These are phyloP conservation scores for Entosphenus tridentatus DNA, from an alignment of 2,113 vertebrate genomes.

Conservation along the genomic window DNA sequence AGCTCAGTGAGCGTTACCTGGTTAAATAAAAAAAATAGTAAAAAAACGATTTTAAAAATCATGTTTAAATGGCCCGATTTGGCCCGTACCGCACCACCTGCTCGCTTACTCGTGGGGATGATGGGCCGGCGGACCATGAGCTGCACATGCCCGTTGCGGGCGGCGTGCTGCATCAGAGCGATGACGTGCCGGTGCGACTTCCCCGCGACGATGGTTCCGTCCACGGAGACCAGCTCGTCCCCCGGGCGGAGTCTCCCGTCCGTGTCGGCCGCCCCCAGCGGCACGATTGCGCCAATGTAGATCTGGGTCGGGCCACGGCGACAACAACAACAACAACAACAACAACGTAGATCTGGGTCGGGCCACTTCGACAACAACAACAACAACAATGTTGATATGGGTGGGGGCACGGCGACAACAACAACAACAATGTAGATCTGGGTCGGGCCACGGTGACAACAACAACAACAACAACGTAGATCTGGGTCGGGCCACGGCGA, in stretches of 20 bases:
- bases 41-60: too few relatives aligned
- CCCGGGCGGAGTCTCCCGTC: constrained; percentile 81
- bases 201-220: constrained; percentile 80
- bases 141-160: constrained; percentile 94
- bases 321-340: too few relatives aligned
- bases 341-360: too few relatives aligned
- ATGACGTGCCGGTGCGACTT: constrained; percentile 97
- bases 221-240: constrained; percentile 82
- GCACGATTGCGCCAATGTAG: constrained; percentile 96
- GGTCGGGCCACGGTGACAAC: too few relatives aligned
- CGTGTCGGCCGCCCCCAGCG: constrained; percentile 75
- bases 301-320: constrained; percentile 29
- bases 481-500: too few relatives aligned
- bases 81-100: not conserved
- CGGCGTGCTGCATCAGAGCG: constrained; percentile 96
- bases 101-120: constrained; percentile 46
- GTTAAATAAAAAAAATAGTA: too few relatives aligned
- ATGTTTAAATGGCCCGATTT: not conserved
- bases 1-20: too few relatives aligned
- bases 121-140: constrained; percentile 85
- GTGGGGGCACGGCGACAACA: too few relatives aligned
- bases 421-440: too few relatives aligned
- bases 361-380: too few relatives aligned
- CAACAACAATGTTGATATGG: too few relatives aligned
- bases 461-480: too few relatives aligned